Evolutionary conservation across 2,113 vertebrate genomes (phyloP).

Genomic region (Lepisosteus oculatus): DNA sequence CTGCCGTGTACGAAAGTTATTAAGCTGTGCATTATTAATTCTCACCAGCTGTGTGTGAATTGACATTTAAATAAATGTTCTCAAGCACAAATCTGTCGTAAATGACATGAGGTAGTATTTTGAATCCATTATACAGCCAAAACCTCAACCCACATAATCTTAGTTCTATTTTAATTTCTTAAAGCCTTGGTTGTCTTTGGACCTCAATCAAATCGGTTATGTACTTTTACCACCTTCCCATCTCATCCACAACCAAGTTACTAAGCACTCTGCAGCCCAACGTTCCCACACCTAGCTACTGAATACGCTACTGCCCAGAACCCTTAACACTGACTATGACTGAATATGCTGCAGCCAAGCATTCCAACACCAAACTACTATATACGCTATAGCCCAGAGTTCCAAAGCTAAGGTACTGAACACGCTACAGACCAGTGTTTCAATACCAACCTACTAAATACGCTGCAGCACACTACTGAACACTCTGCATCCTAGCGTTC

Average conservation of each 20-base stretch:
- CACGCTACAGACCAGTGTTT: too few species aligned
- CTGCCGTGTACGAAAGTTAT: not conserved
- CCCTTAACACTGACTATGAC: too few species aligned
- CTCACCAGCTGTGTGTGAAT: conserved; percentile 10
- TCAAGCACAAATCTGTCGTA: conserved; percentile 12
- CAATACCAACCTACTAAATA: too few species aligned
- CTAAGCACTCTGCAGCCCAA: not conserved
- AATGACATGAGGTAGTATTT: conserved; percentile 5
- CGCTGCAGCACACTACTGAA: too few species aligned
- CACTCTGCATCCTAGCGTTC: too few species aligned
- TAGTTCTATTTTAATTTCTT: not conserved
- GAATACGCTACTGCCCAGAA: too few species aligned
- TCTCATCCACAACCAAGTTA: too few species aligned
- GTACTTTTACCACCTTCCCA: not conserved
- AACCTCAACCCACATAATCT: not conserved
- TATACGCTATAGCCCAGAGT: not conserved
- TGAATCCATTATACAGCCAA: conserved; percentile 15
- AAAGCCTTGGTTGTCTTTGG: not conserved
- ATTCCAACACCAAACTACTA: not conserved
- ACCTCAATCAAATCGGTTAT: not conserved
- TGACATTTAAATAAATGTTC: conserved; percentile 31
- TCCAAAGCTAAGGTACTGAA: too few species aligned
- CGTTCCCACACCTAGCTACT: not conserved
- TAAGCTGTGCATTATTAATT: conserved; percentile 16
- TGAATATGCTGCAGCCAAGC: not conserved